Percentiles rank a stretch among this genome's conserved stretches.
Conservation (phyloP, 2,797 vertebrate genomes). For the Coilia nasus region DNA sequence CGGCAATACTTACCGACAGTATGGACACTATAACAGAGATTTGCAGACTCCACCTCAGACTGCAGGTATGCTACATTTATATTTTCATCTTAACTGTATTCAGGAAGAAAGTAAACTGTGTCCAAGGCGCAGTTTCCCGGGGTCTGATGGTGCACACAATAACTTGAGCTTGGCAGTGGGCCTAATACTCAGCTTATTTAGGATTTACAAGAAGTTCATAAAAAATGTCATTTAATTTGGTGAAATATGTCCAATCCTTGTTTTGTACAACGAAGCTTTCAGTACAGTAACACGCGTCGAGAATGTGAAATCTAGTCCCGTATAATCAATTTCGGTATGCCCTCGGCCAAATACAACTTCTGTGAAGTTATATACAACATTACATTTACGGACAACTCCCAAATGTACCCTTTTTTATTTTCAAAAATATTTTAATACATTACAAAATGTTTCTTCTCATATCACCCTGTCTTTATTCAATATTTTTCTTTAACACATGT, state of each 20-base stretch:
- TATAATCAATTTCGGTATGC: not conserved
- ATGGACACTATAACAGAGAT: conserved; percentile 90
- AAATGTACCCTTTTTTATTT: not conserved
- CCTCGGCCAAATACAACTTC: not conserved
- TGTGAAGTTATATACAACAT: not conserved
- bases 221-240: not conserved
- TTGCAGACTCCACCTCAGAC: conserved; percentile 87
- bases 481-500: not conserved
- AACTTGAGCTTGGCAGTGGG: not conserved
- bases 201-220: not conserved
- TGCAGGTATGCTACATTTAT: conserved; percentile 79
- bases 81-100: not conserved
- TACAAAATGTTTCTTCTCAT: not conserved
- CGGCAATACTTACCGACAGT: conserved; percentile 88
- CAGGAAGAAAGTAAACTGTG: not conserved
- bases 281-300: not conserved
- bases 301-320: not conserved
- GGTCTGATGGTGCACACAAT: not conserved
- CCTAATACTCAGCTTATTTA: not conserved
- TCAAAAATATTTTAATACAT: not conserved
- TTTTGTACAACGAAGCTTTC: not conserved
- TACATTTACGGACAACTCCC: not conserved
- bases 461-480: not conserved
- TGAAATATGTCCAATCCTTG: not conserved
- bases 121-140: not conserved